Base-by-base conservation (phyloP, 2,888 invertebrate genomes). In the Drosophila multiciliata region DNA sequence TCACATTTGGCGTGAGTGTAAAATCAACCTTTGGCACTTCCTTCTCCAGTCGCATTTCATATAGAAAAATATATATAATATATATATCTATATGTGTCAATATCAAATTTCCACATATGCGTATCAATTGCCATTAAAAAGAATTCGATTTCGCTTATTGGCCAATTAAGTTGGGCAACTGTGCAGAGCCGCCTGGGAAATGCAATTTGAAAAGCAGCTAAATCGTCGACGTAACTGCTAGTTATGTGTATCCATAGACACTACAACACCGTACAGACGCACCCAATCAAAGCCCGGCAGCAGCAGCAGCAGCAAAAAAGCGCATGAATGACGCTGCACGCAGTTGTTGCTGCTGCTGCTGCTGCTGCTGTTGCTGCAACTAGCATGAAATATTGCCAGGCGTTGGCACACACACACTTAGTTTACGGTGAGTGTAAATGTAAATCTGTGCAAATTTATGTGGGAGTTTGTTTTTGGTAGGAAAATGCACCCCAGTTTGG, bases 11-110 rank as follows among this genome's bases (percentile, higher is more conserved):
- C 35, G 42, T 42, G 42, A 55, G 55, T 23, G 38, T 29, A 38
- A 50, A 38, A 60, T 48, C 66, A 86, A 86, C 88, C 90, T 85
- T 89, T 89, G 75, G 66, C 90, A 70, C 77, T 81, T 89, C 82
- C 85, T 76, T 69, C 6, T 45, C 45, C 45, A 45, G 29, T 50
- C 42, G 40, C 54, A 26, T 26, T 49, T 1, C 5, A 17, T 29
- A 9, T 20, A 48, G 20, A 12, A 42, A 7, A 5, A 36, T 12
- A 35, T 1, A 15, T 3, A 15, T 12, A 7, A 12, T 15, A 1
- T 32, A 3, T 3, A 3, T n/a, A 55, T 42, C 29, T 59, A 33
- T 54, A 49, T 64, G 50, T 60, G 59, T 57, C 61, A 68, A 57
- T 63, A 63, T 59, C 63, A 49, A 49, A 55, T 59, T 70, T 50